Evolutionary conservation across 2,113 vertebrate genomes (phyloP), one percentile per base, ranked within the genome.

Genomic region (Apteryx owenii): DNA sequence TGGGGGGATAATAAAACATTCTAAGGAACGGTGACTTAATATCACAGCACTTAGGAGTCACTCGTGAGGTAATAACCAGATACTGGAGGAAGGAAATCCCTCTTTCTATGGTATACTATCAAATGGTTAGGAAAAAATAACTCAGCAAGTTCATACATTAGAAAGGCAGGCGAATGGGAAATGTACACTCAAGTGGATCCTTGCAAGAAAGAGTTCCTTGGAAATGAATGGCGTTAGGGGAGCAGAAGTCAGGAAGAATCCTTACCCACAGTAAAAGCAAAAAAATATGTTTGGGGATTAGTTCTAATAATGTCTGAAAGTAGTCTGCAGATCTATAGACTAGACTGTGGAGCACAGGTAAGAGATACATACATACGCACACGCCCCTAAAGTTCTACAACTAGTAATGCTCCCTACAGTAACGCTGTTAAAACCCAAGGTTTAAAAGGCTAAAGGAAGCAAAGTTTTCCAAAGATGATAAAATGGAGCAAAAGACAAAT

Each of bases 1-100:
- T 89, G 0, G 8, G 38, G 86, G 61, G 51, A 81, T 94, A 92
- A 97, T 95, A 88, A 93, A 94, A 76, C 60, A 85, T 89, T 89
- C 86, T 94, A 64, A 91, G 89, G 77, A 95, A 89, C 66, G 40
- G 58, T 50, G 77, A 93, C 75, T 89, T 93, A 95, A 88, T 92
- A 94, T 88, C 56, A 90, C 48, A 92, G 60, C 61, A 88, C 64
- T 93, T 70, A 69, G 22, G 60, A 94, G 73, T 77, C 95, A 89
- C 83, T 75, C 87, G 61, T 72, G n/a, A 71, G 82, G 61, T 83
- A 81, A 73, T 85, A 93, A 85, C 29, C 38, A 40, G 88, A 95
- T 85, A 85, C 10, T 40, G 78, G 40, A 33, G 31, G 71, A 11
- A 93, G 86, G 60, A 91, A 95, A 70, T 53, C 29, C 50, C 18